Evolutionary conservation across 2,888 invertebrate species (phyloP).

Genomic region (Stenotaenia linearis): DNA sequence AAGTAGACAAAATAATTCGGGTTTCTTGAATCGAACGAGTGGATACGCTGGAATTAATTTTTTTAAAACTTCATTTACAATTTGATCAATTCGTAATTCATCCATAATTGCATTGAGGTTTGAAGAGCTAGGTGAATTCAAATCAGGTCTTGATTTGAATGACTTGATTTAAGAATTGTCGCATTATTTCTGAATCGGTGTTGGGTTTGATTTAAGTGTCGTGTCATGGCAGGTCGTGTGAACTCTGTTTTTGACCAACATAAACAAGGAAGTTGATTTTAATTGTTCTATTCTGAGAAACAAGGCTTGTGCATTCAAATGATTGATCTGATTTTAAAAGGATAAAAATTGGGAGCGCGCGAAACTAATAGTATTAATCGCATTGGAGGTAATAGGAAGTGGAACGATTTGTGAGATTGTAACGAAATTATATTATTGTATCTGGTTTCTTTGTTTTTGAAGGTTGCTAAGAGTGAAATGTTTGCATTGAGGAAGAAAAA

Average conservation of each 20-base stretch:
- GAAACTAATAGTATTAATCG: background rate
- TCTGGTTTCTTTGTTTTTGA: too few species aligned
- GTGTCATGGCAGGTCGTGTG: background rate
- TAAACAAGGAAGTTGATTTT: background rate
- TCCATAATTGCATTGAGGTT: background rate
- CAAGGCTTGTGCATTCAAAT: background rate
- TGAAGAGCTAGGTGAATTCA: background rate
- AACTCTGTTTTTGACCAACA: background rate
- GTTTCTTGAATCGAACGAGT: background rate
- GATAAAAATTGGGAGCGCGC: background rate
- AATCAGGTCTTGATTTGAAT: background rate
- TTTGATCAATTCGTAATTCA: background rate
- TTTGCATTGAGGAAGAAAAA: background rate
- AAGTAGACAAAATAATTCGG: too few species aligned
- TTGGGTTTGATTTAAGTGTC: background rate
- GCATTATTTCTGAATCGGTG: background rate
- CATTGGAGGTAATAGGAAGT: background rate
- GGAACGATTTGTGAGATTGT: background rate
- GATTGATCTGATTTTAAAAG: slow-evolving; percentile 10
- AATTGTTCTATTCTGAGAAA: slow-evolving; percentile 13
- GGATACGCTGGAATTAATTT: background rate
- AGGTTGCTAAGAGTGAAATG: too few species aligned
- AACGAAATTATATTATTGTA: background rate
- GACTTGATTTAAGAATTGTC: background rate
- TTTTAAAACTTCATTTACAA: background rate